Percentiles rank a stretch among this genome's conserved stretches.
These are phyloP conservation scores for Microhierax caerulescens DNA, from an alignment of 2,797 vertebrate species.

Conservation along the genomic window DNA sequence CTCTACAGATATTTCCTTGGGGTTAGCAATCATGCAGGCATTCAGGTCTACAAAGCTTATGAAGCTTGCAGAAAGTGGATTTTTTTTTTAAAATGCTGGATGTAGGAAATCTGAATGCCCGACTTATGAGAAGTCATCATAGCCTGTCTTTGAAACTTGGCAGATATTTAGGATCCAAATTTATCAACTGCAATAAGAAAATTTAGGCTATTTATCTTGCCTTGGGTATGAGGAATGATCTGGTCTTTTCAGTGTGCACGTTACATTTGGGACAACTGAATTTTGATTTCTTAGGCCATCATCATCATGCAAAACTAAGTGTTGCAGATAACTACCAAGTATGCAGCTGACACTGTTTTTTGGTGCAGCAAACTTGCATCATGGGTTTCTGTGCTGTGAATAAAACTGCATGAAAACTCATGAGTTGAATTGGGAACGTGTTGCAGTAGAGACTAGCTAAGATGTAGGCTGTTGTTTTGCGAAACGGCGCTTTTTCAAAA, in stretches of 20 bases:
- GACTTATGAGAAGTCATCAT: neutral
- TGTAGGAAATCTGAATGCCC: neutral
- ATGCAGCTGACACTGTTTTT: neutral
- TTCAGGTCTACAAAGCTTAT: neutral
- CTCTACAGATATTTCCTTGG: neutral
- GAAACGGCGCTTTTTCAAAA: rapidly evolving
- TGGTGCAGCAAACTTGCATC: neutral
- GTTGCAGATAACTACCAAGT: neutral
- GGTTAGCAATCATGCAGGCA: neutral
- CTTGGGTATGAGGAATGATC: neutral
- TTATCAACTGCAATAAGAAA: neutral
- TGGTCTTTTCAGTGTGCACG: neutral
- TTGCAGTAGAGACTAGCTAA: neutral
- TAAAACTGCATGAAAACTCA: neutral
- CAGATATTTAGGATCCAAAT: neutral
- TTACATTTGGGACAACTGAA: neutral
- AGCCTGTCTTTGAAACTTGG: neutral
- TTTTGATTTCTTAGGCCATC: neutral
- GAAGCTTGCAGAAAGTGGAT: neutral
- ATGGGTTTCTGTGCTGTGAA: neutral
- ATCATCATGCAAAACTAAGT: neutral
- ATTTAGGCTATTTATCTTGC: neutral
- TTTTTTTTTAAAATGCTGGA: neutral
- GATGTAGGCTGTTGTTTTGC: neutral
- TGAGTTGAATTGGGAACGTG: neutral